Conservation (phyloP, 2,888 invertebrate species). For the Chrysopilus asiliformis region DNA sequence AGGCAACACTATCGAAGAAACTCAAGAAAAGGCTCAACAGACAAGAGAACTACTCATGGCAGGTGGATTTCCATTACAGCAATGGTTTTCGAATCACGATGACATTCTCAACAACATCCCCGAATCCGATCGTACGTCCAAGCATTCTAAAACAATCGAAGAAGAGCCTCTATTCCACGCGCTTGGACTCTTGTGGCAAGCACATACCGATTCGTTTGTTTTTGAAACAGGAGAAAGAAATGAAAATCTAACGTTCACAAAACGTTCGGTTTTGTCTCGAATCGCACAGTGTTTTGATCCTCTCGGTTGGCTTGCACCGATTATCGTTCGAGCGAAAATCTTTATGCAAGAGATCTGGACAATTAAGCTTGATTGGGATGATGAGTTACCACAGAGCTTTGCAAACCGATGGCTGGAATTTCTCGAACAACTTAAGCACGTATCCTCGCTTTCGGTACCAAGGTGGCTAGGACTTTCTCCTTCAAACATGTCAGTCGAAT, state of each 20-base stretch:
- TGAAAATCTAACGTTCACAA: too few relatives aligned
- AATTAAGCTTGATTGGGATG: too few relatives aligned
- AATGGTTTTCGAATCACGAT: slow-evolving; percentile 8
- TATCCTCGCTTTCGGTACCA: slow-evolving; percentile 5
- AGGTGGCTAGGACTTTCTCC: slow-evolving; percentile 8
- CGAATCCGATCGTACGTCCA: too few relatives aligned
- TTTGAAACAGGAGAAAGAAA: too few relatives aligned
- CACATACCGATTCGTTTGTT: slow-evolving; percentile 7
- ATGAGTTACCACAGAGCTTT: too few relatives aligned
- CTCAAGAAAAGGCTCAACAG: slow-evolving; percentile 4
- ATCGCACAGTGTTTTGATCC: too few relatives aligned
- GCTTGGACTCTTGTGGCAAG: slow-evolving; percentile 5
- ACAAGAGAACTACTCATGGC: slow-evolving; percentile 6
- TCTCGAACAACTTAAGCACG: slow-evolving; percentile 5
- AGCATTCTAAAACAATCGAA: too few relatives aligned
- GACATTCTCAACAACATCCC: slow-evolving; percentile 1
- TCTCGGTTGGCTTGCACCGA: too few relatives aligned
- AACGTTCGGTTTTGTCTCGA: too few relatives aligned
- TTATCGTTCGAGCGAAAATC: slow-evolving; percentile 5
- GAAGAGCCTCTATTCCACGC: slow-evolving; percentile 5
- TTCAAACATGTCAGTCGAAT: background rate
- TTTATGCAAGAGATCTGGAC: too few relatives aligned
- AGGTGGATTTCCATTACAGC: slow-evolving; percentile 6
- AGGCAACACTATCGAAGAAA: background rate
- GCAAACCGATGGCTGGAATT: slow-evolving; percentile 5